Evolutionary conservation across 2,797 vertebrate genomes (phyloP).

Genomic region (Acrossocheilus fasciatus): DNA sequence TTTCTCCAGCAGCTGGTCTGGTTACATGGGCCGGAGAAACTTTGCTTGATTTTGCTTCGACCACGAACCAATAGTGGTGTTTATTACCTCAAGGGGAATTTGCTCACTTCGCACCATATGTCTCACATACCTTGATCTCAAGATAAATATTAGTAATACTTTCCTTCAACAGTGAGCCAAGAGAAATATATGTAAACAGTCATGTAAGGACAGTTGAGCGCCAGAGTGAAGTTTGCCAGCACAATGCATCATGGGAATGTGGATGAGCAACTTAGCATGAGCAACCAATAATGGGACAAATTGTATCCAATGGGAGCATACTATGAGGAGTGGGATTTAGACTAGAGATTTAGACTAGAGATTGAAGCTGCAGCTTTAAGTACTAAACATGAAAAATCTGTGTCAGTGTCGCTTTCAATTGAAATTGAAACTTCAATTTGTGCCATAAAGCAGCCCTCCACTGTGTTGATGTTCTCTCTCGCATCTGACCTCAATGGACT

Average conservation of each 20-base stretch:
- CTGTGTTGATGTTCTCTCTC: background rate
- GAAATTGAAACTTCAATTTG: background rate
- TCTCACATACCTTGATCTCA: constrained; percentile 28
- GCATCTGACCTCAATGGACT: background rate
- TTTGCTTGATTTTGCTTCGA: constrained; percentile 5
- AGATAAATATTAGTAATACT: constrained; percentile 43
- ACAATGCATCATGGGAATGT: background rate
- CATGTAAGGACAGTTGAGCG: constrained; percentile 18
- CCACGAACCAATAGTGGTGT: constrained; percentile 35
- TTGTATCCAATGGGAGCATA: background rate
- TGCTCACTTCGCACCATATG: constrained; percentile 17
- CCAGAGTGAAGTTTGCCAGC: background rate
- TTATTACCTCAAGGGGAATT: constrained; percentile 25
- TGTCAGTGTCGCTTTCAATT: background rate
- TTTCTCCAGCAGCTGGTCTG: constrained; percentile 42
- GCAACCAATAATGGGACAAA: background rate
- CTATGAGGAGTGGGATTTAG: background rate
- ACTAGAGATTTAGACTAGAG: background rate
- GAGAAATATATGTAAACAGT: constrained; percentile 41
- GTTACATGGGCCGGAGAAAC: constrained; percentile 11
- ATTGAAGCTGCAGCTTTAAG: background rate
- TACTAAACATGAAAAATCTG: background rate
- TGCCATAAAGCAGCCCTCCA: background rate
- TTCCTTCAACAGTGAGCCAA: constrained; percentile 18
- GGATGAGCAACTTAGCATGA: background rate